phyloP scores from a whole-genome alignment of 2,797 vertebrate species.

The Clarias laeviceps region DNA sequence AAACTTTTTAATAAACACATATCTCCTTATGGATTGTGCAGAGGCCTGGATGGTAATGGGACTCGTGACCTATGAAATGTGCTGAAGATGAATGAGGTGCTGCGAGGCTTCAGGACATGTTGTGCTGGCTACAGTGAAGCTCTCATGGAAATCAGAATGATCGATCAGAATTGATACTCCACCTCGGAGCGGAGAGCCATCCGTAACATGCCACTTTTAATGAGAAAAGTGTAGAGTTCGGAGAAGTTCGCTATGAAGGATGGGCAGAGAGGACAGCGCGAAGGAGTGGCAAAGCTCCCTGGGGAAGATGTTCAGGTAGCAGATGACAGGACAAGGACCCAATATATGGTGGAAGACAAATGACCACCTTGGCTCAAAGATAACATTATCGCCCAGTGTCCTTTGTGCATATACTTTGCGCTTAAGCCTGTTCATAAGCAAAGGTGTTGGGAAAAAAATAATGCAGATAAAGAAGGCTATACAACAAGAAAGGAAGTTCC shows the following conservation, averaged over 20 bases:
- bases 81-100: slow-evolving; percentile 48
- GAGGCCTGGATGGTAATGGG: slow-evolving; percentile 41
- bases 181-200: slow-evolving; percentile 39
- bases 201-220: slow-evolving; percentile 48
- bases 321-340: slow-evolving; percentile 53
- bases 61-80: slow-evolving; percentile 52
- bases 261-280: slow-evolving; percentile 29
- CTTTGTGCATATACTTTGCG: slow-evolving; percentile 16
- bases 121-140: slow-evolving; percentile 14
- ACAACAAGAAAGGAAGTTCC: background rate
- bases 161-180: slow-evolving; percentile 54
- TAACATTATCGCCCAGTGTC: slow-evolving; percentile 26
- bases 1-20: slow-evolving; percentile 58
- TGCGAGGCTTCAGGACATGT: slow-evolving; percentile 8
- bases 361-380: slow-evolving; percentile 40
- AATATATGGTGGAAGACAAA: slow-evolving; percentile 51
- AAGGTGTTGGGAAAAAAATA: background rate
- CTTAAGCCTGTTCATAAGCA: background rate
- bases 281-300: slow-evolving; percentile 31
- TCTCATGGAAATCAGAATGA: slow-evolving; percentile 54
- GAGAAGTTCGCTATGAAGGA: slow-evolving; percentile 49
- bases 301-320: slow-evolving; percentile 39
- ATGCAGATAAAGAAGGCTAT: background rate
- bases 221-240: slow-evolving; percentile 50
- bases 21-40: slow-evolving; percentile 55